These are phyloP conservation scores for Pteromalus puparum DNA, from an alignment of 1,140 invertebrate species.

Conservation along the genomic window DNA sequence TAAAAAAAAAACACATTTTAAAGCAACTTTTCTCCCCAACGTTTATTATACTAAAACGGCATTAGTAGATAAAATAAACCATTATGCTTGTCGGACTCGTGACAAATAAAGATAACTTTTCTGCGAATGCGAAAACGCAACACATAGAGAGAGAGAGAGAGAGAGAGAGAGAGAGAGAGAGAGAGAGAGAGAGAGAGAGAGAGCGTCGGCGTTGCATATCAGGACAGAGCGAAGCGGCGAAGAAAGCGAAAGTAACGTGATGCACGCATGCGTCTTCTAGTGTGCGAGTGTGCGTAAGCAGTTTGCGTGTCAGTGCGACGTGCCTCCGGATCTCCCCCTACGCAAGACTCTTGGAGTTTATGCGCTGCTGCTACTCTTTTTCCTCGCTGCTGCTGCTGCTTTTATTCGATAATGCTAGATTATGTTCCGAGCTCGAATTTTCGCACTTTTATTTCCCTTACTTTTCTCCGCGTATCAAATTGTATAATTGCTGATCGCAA, in stretches of 20 bases:
- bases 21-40: not conserved
- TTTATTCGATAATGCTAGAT: not conserved
- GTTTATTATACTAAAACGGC: not conserved
- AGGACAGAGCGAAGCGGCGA: constrained; percentile 49
- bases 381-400: not conserved
- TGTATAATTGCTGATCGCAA: too few relatives aligned
- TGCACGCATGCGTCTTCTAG: constrained; percentile 27
- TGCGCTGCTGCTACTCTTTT: not conserved
- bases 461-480: not conserved
- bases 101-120: constrained; percentile 42
- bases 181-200: not conserved
- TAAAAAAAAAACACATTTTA: not conserved
- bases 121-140: constrained; percentile 28
- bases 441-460: not conserved
- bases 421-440: not conserved
- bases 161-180: not conserved
- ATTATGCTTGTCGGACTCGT: not conserved
- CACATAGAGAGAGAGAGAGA: not conserved
- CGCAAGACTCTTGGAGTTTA: not conserved
- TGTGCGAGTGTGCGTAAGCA: not conserved
- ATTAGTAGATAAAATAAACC: not conserved
- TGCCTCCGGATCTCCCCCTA: constrained; percentile 29
- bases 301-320: constrained; percentile 55
- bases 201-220: not conserved
- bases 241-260: constrained; percentile 69